Evolutionary conservation across 2,113 vertebrate genomes (phyloP).

Genomic region (Mesoclemmys tuberculata): DNA sequence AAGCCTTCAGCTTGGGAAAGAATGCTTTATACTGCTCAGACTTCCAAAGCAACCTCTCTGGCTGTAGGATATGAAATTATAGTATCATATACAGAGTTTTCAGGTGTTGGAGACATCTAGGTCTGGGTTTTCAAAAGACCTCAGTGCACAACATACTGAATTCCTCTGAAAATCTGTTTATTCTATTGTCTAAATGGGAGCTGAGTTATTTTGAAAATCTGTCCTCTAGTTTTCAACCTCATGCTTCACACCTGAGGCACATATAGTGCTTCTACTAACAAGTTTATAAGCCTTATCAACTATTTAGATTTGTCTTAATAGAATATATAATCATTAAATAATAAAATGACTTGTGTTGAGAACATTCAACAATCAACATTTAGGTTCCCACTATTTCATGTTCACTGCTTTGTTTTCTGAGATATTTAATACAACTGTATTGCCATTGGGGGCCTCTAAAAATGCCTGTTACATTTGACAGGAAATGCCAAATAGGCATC

Average conservation of each 20-base stretch:
- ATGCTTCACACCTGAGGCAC: background rate
- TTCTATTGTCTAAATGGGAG: too few species aligned
- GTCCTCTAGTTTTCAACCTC: background rate
- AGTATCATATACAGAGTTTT: background rate
- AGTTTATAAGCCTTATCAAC: background rate
- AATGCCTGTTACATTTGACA: slow-evolving; percentile 5
- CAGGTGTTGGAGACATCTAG: background rate
- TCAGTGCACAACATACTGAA: background rate
- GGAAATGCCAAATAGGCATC: background rate
- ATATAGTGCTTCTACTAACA: background rate
- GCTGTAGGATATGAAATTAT: background rate
- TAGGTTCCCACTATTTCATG: fast-evolving
- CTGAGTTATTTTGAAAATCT: too few species aligned
- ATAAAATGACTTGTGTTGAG: background rate
- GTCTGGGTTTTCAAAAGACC: background rate
- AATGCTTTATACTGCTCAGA: slow-evolving; percentile 9
- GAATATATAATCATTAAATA: fast-evolving
- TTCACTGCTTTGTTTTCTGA: background rate
- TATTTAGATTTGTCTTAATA: too few species aligned
- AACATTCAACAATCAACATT: background rate
- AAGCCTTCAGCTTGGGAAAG: background rate
- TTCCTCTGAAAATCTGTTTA: background rate
- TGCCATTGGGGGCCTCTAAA: background rate
- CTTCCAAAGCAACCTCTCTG: slow-evolving; percentile 18
- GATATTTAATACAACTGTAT: background rate